phyloP scores from a whole-genome alignment of 64 coral and sea anemone genomes.

The Exaiptasia diaphana region DNA sequence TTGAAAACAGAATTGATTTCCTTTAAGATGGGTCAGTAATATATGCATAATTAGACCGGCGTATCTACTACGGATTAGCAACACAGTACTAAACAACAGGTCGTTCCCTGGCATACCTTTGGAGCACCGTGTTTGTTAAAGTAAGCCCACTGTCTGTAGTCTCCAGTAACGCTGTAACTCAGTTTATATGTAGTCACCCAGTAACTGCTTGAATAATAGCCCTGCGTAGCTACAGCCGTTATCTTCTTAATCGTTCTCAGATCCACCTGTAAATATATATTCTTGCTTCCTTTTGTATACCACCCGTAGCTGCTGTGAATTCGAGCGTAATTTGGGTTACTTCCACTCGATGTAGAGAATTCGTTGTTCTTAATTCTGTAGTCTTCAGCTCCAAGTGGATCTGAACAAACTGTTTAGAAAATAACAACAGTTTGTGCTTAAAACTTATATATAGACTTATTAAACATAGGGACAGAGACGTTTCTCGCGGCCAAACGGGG shows the following conservation, averaged over 20 bases:
- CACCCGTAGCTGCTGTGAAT: not conserved
- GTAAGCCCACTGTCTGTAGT: no score
- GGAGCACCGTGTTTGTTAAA: no score
- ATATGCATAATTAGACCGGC: no score
- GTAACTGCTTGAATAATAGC: not conserved
- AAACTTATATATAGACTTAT: no score
- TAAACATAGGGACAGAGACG: no score
- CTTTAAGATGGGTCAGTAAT: no score
- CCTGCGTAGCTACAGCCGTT: conserved; percentile 1
- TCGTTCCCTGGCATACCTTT: no score
- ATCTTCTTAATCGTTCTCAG: not conserved
- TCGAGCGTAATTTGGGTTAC: not conserved
- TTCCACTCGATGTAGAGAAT: not conserved
- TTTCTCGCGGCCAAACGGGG: no score
- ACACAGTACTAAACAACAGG: no score
- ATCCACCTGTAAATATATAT: not conserved
- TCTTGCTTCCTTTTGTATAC: not conserved
- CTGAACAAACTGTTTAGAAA: not conserved
- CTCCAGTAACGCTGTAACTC: not conserved
- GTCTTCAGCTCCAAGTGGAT: not conserved
- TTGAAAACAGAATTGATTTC: no score
- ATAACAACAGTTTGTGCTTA: no score
- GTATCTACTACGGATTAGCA: no score
- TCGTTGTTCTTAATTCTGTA: not conserved
- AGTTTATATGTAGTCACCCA: not conserved